These are phyloP conservation scores for Noturus placidus DNA, from an alignment of 2,113 vertebrate species.

Conservation along the genomic window DNA sequence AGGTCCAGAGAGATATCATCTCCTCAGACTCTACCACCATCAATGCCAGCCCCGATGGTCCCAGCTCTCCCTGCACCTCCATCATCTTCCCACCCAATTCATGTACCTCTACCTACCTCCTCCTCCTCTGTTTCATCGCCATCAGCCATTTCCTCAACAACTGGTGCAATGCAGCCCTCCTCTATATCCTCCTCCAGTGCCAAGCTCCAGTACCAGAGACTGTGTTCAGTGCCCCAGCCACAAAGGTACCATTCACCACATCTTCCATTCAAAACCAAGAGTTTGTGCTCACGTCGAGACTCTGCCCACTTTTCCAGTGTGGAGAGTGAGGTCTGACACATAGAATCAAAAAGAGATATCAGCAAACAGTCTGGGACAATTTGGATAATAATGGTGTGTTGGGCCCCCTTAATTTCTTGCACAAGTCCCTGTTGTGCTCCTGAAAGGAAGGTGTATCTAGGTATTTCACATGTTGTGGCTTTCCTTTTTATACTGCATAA, in stretches of 20 bases:
- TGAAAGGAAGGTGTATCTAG: slow-evolving; percentile 34
- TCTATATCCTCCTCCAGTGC: slow-evolving; percentile 75
- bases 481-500: slow-evolving; percentile 44
- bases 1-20: slow-evolving; percentile 67
- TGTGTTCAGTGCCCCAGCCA: slow-evolving; percentile 73
- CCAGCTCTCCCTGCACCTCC: slow-evolving; percentile 73
- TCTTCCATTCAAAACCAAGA: slow-evolving; percentile 78
- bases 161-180: slow-evolving; percentile 69
- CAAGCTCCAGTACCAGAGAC: slow-evolving; percentile 78
- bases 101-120: slow-evolving; percentile 65
- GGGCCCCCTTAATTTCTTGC: slow-evolving; percentile 37
- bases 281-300: slow-evolving; percentile 83
- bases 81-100: slow-evolving; percentile 68
- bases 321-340: slow-evolving; percentile 86
- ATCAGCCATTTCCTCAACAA: slow-evolving; percentile 71
- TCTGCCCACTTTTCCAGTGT: slow-evolving; percentile 91
- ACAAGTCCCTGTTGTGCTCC: slow-evolving; percentile 50
- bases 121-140: slow-evolving; percentile 74
- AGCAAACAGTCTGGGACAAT: slow-evolving; percentile 44
- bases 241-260: slow-evolving; percentile 76
- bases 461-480: slow-evolving; percentile 37
- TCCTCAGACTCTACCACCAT: slow-evolving; percentile 62
- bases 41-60: slow-evolving; percentile 60
- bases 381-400: slow-evolving; percentile 26
- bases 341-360: slow-evolving; percentile 26